phyloP scores from a whole-genome alignment of 2,888 invertebrate species.

The Caenorhabditis parvicauda region DNA sequence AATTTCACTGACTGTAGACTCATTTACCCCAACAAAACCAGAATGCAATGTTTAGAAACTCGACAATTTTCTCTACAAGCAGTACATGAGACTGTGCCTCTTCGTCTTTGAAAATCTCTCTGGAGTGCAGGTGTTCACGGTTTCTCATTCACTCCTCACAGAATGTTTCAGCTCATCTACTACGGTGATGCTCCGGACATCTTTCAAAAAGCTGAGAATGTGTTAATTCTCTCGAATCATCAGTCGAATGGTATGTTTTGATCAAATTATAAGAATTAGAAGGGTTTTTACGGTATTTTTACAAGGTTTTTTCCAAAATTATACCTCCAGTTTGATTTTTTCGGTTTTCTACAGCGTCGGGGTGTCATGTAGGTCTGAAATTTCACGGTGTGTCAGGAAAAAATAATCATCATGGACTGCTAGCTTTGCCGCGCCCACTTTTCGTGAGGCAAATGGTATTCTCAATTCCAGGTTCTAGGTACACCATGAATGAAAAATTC shows the following conservation, averaged over 20 bases:
- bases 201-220: conserved; percentile 29
- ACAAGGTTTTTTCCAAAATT: too few relatives aligned
- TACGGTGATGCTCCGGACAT: conserved; percentile 44
- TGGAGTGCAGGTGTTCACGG: conserved; percentile 29
- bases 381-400: too few relatives aligned
- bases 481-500: too few relatives aligned
- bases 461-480: too few relatives aligned
- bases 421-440: too few relatives aligned
- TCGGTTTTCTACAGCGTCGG: too few relatives aligned
- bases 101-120: conserved; percentile 58
- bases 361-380: too few relatives aligned
- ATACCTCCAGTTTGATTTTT: too few relatives aligned
- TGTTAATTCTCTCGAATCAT: conserved; percentile 52
- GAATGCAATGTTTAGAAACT: conserved; percentile 16
- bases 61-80: conserved; percentile 49
- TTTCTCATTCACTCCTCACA: not conserved
- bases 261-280: not conserved
- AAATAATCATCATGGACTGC: too few relatives aligned
- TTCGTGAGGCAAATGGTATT: too few relatives aligned
- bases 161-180: conserved; percentile 27
- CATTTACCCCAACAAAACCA: not conserved
- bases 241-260: conserved; percentile 43
- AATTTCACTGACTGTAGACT: not conserved
- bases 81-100: conserved; percentile 52
- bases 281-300: too few relatives aligned